phyloP scores from a whole-genome alignment of 2,113 vertebrate species.

The Eptesicus fuscus region DNA sequence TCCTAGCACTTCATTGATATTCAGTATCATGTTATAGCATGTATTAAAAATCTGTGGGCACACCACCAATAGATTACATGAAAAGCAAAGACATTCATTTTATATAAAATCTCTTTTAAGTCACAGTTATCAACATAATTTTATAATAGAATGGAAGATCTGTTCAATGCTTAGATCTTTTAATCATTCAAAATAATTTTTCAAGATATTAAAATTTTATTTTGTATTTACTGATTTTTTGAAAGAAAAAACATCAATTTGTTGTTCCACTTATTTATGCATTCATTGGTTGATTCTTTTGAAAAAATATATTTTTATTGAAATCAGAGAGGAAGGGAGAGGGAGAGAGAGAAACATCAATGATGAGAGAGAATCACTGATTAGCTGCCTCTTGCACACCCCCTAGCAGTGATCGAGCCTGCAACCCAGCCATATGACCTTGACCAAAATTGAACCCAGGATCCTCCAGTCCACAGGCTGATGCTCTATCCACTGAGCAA shows the following conservation, averaged over 20 bases:
- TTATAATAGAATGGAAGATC: background rate
- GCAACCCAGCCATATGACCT: too few relatives aligned
- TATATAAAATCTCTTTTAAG: background rate
- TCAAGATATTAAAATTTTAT: background rate
- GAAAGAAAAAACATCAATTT: background rate
- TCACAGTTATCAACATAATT: background rate
- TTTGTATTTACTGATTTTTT: background rate
- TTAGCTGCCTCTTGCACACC: too few relatives aligned
- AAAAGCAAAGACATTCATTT: background rate
- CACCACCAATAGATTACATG: background rate
- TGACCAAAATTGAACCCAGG: too few relatives aligned
- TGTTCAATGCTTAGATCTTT: background rate
- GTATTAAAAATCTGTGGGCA: background rate
- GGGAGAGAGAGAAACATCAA: background rate
- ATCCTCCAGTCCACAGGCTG: too few relatives aligned
- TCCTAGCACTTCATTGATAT: background rate
- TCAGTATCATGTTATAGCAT: background rate
- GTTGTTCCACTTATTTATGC: too few relatives aligned
- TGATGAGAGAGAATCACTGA: background rate
- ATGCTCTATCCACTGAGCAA: too few relatives aligned
- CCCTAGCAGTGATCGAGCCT: too few relatives aligned
- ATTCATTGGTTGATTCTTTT: too few relatives aligned
- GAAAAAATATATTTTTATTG: too few relatives aligned
- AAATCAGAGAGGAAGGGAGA: too few relatives aligned
- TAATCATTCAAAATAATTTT: background rate